These are phyloP conservation scores for Cotesia chilonis DNA, from an alignment of 1,140 invertebrate species.

Conservation along the genomic window DNA sequence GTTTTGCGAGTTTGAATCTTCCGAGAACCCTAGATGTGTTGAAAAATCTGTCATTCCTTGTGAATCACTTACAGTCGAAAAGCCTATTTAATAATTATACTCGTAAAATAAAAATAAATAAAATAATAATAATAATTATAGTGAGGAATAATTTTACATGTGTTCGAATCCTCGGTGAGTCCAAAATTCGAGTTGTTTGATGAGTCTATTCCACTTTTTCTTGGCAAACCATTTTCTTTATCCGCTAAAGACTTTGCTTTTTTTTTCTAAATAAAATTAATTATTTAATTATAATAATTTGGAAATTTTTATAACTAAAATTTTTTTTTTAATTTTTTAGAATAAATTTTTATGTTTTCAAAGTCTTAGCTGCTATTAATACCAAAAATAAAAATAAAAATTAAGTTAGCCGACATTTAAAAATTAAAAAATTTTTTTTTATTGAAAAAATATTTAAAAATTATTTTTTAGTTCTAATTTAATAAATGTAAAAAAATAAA, in stretches of 20 bases:
- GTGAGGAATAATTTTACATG: slow-evolving; percentile 71
- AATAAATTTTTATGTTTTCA: no score
- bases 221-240: slow-evolving; percentile 79
- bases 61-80: slow-evolving; percentile 88
- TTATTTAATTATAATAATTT: not conserved
- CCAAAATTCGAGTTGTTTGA: slow-evolving; percentile 81
- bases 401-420: no score
- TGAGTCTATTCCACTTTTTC: slow-evolving; percentile 75
- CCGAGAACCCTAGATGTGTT: slow-evolving; percentile 84
- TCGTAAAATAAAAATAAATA: slow-evolving; percentile 38
- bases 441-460: no score
- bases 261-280: slow-evolving; percentile 62
- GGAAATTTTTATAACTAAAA: no score
- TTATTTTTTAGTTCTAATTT: no score
- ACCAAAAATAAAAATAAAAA: not conserved
- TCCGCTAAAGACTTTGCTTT: slow-evolving; percentile 75
- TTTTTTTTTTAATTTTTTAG: no score
- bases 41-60: slow-evolving; percentile 86
- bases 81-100: slow-evolving; percentile 70
- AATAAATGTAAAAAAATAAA: no score
- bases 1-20: slow-evolving; percentile 89
- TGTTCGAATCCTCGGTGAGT: slow-evolving; percentile 87
- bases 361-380: no score
- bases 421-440: not conserved
- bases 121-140: slow-evolving; percentile 8